Evolutionary conservation across 2,888 invertebrate species (phyloP).

Genomic region (Nyleta sp.): DNA sequence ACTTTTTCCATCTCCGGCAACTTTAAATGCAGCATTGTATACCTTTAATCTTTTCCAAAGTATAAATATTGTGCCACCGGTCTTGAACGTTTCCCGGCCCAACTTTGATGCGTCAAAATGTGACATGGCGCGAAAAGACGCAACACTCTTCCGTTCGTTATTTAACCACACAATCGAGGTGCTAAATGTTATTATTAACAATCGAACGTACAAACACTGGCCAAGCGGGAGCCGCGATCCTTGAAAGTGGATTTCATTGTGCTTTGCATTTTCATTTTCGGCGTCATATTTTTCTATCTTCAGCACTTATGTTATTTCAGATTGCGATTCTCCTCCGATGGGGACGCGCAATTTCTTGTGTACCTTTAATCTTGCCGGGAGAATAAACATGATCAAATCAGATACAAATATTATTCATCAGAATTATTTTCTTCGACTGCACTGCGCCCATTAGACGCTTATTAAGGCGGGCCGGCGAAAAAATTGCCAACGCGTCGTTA

Average conservation of each 20-base stretch:
- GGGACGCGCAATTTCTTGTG: slow-evolving; percentile 48
- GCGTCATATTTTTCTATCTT: slow-evolving; percentile 59
- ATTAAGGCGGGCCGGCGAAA: no score
- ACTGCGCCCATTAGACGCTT: slow-evolving; percentile 25
- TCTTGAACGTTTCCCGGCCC: slow-evolving; percentile 43
- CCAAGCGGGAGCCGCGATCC: slow-evolving; percentile 11
- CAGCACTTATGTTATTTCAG: slow-evolving; percentile 62
- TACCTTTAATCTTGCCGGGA: slow-evolving; percentile 58
- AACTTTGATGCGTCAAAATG: slow-evolving; percentile 36
- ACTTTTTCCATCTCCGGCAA: slow-evolving; percentile 37
- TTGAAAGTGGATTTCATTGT: slow-evolving; percentile 57
- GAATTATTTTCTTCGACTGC: slow-evolving; percentile 47
- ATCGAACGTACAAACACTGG: slow-evolving; percentile 45
- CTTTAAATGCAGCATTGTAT: slow-evolving; percentile 48
- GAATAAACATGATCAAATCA: slow-evolving; percentile 57
- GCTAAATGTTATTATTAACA: slow-evolving; percentile 43
- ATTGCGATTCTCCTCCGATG: slow-evolving; percentile 52
- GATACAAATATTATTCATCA: slow-evolving; percentile 60
- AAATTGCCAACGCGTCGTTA: no score
- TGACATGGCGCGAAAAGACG: slow-evolving; percentile 42
- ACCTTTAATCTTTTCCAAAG: slow-evolving; percentile 50
- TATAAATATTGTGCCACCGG: slow-evolving; percentile 56
- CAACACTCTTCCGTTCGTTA: slow-evolving; percentile 26
- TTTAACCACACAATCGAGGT: slow-evolving; percentile 22
- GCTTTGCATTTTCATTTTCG: slow-evolving; percentile 54